A percentile compares a stretch with the other conserved stretches of the same genome.
phyloP scores from a whole-genome alignment of 23 tunicate genomes.

The Clavelina lepadiformis region DNA sequence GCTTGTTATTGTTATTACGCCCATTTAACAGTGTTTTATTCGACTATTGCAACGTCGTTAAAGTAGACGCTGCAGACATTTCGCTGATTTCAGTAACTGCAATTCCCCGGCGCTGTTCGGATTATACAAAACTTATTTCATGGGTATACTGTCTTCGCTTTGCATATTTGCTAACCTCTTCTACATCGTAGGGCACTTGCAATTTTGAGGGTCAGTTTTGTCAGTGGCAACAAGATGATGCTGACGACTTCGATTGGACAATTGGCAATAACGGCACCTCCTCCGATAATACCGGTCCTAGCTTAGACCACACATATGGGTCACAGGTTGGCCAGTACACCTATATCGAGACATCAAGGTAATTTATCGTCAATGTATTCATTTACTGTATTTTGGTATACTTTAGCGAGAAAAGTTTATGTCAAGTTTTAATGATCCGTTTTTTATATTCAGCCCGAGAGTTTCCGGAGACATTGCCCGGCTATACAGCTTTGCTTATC shows the following conservation, averaged over 20 bases:
- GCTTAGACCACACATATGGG: conserved; percentile 69
- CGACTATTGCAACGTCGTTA: no score
- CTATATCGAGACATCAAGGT: conserved; percentile 83
- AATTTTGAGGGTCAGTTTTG: conserved; percentile 77
- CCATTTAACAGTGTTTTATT: no score
- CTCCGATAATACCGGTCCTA: conserved; percentile 72
- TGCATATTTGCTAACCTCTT: conserved; percentile 2
- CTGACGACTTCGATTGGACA: conserved; percentile 82
- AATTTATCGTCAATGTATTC: background rate
- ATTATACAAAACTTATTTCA: background rate
- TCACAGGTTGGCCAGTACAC: conserved; percentile 60
- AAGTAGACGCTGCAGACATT: no score
- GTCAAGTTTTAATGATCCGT: background rate
- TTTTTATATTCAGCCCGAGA: conserved; percentile 33
- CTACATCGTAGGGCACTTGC: conserved; percentile 74
- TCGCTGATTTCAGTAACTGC: no score
- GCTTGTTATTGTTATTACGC: no score
- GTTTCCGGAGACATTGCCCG: conserved; percentile 64
- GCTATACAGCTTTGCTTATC: conserved; percentile 36
- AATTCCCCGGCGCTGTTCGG: no score
- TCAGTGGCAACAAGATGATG: conserved; percentile 63
- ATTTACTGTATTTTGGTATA: background rate
- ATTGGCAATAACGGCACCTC: conserved; percentile 74
- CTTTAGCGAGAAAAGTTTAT: background rate
- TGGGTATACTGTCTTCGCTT: background rate